phyloP scores from a whole-genome alignment of 2,113 vertebrate species.

The Myrmecobius fasciatus region DNA sequence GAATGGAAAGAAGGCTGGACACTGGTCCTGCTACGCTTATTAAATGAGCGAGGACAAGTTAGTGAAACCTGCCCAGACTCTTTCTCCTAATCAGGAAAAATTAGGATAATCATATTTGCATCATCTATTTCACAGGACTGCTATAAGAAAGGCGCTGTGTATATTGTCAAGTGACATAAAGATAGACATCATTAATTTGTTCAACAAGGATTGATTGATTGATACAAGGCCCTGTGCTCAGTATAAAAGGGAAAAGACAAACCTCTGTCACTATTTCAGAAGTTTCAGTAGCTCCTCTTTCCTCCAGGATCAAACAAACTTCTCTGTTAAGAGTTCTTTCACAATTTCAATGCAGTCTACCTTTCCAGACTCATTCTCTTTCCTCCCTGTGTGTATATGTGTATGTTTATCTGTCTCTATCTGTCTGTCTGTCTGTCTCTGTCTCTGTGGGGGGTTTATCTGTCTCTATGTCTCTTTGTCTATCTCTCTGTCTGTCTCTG shows the following conservation, averaged over 20 bases:
- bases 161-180: background rate
- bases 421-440: too few species aligned
- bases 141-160: background rate
- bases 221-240: background rate
- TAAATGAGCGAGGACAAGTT: background rate
- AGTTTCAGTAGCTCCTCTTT: background rate
- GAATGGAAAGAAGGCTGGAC: background rate
- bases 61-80: background rate
- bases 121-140: background rate
- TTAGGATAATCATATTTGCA: background rate
- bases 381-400: too few species aligned
- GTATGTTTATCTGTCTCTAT: too few species aligned
- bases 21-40: background rate
- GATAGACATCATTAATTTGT: background rate
- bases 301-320: background rate
- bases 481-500: too few species aligned
- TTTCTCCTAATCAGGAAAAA: background rate
- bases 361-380: too few species aligned
- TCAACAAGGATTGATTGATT: background rate
- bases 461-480: too few species aligned
- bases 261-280: background rate
- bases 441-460: too few species aligned
- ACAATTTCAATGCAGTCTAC: background rate
- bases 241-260: background rate
- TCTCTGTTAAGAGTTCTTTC: background rate